Base-by-base conservation (phyloP, 2,113 vertebrate species). In the Todiramphus saurophagus region DNA sequence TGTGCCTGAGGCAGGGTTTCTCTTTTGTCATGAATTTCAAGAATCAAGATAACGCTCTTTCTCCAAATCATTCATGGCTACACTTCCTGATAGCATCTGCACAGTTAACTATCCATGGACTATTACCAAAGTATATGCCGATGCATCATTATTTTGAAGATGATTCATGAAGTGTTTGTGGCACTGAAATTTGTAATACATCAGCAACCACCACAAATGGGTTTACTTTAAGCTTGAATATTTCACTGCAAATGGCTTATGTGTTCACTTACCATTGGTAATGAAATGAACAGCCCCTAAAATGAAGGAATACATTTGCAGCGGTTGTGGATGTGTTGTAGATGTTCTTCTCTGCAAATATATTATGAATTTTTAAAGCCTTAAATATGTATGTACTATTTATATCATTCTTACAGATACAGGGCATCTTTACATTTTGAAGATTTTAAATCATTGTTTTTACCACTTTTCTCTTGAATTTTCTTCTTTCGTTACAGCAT, bases 191-290 rank as follows among this genome's bases (percentile, higher is more conserved):
- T 86, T 73, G 43, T 85, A 94, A 89, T 58, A 82, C 31, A 51
- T 83, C 73, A 13, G 8, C 72, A 80, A 55, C 46, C 78, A 73
- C 83, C 70, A 48, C 84, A 72, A 66, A 89, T 39, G 82, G 84
- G 73, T 70, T 95, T 72, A 35, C 74, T 33, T 24, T 56, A 50
- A 74, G 83, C 67, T 48, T 50, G 15, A 46, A 37, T 78, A 60
- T 96, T 97, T 96, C 95, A 97, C 86, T 89, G 86, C 85, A 92
- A 66, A 79, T 72, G 82, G 60, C 76, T 93, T 79, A 44, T 92
- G 93, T 96, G 82, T 79, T 97, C 83, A 74, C 74, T 94, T 93
- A 69, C 72, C 89, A 60, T 81, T 90, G 91, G 91, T 73, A 87
- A 92, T 91, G 94, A 94, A 97, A 89, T 83, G 91, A 96, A 16